Percentiles rank a stretch among this genome's conserved stretches.
phyloP scores from a whole-genome alignment of 2,888 invertebrate genomes.

The Fabriciana adippe region DNA sequence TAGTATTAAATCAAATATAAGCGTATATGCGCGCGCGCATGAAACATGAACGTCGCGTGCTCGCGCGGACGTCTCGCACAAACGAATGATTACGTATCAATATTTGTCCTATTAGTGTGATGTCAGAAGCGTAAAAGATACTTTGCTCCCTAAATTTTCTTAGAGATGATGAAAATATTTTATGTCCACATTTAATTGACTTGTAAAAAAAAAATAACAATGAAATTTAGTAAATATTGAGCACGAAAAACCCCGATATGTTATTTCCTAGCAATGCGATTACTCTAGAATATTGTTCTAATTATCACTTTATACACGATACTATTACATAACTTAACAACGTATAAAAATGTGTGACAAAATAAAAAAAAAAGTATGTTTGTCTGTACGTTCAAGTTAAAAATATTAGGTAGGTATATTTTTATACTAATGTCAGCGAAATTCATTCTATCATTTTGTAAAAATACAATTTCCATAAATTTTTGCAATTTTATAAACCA shows the following conservation, averaged over 20 bases:
- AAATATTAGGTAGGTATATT: no score
- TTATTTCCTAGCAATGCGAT: background rate
- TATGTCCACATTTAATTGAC: slow-evolving; percentile 10
- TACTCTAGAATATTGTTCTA: background rate
- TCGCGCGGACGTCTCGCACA: slow-evolving; percentile 5
- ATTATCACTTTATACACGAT: background rate
- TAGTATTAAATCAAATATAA: background rate
- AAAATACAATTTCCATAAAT: no score
- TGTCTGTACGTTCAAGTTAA: no score
- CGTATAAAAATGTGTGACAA: no score
- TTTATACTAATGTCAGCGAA: no score
- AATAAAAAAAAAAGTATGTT: background rate
- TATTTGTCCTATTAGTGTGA: slow-evolving; percentile 17
- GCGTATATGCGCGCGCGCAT: background rate
- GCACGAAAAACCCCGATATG: background rate
- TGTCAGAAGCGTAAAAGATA: slow-evolving; percentile 7
- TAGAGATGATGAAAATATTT: slow-evolving; percentile 8
- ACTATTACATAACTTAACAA: slow-evolving; percentile 5
- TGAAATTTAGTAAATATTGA: background rate
- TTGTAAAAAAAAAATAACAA: slow-evolving; percentile 10
- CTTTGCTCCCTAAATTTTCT: background rate
- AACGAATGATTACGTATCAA: slow-evolving; percentile 29
- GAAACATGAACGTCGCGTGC: slow-evolving; percentile 15
- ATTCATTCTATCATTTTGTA: no score
- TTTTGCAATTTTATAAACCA: no score